phyloP scores from a whole-genome alignment of 2,888 invertebrate species.

The Mythimna impura region DNA sequence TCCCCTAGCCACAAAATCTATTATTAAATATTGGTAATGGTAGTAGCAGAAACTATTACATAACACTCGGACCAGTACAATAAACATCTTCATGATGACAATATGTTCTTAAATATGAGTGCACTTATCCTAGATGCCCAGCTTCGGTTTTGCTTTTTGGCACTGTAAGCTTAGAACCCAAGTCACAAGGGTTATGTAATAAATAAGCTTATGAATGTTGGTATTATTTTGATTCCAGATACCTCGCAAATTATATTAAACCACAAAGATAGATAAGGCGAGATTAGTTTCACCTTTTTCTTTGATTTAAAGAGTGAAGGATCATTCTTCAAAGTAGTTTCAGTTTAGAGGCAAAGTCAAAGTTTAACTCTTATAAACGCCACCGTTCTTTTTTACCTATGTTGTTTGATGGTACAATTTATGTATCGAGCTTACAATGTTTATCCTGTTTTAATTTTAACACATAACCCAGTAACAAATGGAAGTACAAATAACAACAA shows the following conservation, averaged over 20 bases:
- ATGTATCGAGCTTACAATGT: background rate
- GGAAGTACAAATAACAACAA: constrained; percentile 19
- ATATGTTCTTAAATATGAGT: no score
- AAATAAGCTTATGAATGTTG: background rate
- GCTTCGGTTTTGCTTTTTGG: no score
- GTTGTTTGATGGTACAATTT: background rate
- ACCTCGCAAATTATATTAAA: background rate
- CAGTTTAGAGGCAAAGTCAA: background rate
- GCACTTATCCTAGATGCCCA: no score
- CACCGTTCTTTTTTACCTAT: background rate
- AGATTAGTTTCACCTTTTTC: background rate
- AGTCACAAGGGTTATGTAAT: no score
- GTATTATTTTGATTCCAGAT: background rate
- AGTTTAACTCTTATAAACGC: background rate
- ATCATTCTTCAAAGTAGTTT: background rate
- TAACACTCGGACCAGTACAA: no score
- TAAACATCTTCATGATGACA: no score
- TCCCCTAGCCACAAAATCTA: no score
- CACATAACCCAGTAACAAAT: background rate
- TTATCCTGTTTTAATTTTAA: background rate
- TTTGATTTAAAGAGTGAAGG: background rate
- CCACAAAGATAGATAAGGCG: background rate
- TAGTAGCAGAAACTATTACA: no score
- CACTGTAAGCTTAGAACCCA: no score
- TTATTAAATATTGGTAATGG: no score